phyloP scores from a whole-genome alignment of 2,113 vertebrate species.

The Coryphaenoides rupestris region DNA sequence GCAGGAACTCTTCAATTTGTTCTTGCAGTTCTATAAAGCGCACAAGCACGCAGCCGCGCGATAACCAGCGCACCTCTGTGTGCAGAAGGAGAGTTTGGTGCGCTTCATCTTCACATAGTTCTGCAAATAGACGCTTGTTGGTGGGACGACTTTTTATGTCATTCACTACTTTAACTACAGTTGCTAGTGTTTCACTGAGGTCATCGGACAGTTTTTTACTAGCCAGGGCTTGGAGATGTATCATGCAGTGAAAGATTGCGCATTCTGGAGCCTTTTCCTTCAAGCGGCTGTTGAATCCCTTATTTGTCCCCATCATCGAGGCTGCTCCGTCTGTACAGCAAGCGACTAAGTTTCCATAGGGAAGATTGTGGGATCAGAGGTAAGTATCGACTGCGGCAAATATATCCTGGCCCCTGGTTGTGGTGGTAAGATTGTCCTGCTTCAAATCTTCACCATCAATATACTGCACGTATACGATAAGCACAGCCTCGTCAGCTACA shows the following conservation, averaged over 20 bases:
- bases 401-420: constrained; percentile 1
- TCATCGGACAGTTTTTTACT: constrained; percentile 12
- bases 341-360: constrained; percentile 18
- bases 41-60: constrained; percentile 9
- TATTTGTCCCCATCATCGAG: constrained; percentile 12
- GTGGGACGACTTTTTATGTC: constrained; percentile 17
- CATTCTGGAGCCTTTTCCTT: constrained; percentile 5
- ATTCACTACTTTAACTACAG: constrained; percentile 23
- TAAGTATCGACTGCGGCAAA: constrained; percentile 7
- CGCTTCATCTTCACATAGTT: background rate
- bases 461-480: constrained; percentile 21
- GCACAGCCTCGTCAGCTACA: constrained; percentile 9
- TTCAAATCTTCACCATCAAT: constrained; percentile 3
- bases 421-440: constrained; percentile 7
- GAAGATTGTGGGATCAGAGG: constrained; percentile 9
- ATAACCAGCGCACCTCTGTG: constrained; percentile 19
- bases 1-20: background rate
- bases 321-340: constrained; percentile 13
- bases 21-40: constrained; percentile 14
- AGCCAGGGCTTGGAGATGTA: background rate
- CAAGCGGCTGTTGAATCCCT: constrained; percentile 9
- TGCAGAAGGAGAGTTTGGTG: constrained; percentile 16
- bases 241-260: constrained; percentile 13
- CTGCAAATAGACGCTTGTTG: constrained; percentile 5
- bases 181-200: constrained; percentile 15